Conservation (phyloP, 2,888 invertebrate genomes). For the Caenorhabditis becei region DNA sequence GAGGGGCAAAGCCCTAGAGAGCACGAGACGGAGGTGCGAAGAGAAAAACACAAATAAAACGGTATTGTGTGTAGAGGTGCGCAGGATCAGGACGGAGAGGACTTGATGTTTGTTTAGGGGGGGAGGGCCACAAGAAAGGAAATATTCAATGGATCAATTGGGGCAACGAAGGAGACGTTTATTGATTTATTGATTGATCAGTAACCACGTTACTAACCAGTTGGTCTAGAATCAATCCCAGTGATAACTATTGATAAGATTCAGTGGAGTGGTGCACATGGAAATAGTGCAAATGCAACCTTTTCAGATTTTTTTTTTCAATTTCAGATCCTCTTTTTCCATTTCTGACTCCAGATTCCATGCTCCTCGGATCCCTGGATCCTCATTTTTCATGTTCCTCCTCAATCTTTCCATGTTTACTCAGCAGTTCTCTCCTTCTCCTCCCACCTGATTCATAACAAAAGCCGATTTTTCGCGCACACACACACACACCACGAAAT, state of each 20-base stretch:
- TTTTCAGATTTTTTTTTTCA: too few species aligned
- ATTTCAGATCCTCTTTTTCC: too few species aligned
- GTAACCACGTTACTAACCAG: too few species aligned
- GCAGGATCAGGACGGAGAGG: neutral
- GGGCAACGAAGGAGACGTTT: neutral
- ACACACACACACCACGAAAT: neutral
- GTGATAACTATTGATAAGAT: too few species aligned
- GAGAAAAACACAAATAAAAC: slow-evolving; percentile 41
- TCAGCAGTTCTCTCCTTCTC: neutral
- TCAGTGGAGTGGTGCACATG: too few species aligned
- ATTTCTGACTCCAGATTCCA: too few species aligned
- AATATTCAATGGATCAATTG: slow-evolving; percentile 1
- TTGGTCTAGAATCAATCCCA: too few species aligned
- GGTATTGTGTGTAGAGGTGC: slow-evolving; percentile 28
- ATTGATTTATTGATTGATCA: too few species aligned
- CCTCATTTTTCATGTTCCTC: too few species aligned
- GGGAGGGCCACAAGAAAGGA: slow-evolving; percentile 1
- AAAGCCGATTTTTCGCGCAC: neutral
- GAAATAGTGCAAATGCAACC: too few species aligned
- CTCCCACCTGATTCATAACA: neutral
- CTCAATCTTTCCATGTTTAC: neutral
- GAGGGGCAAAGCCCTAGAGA: too few species aligned
- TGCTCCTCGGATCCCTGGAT: too few species aligned
- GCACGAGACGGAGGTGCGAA: slow-evolving; percentile 15
- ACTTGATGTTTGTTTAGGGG: neutral